Conservation (phyloP, 2,113 vertebrate species). For the Nycticebus coucang region DNA sequence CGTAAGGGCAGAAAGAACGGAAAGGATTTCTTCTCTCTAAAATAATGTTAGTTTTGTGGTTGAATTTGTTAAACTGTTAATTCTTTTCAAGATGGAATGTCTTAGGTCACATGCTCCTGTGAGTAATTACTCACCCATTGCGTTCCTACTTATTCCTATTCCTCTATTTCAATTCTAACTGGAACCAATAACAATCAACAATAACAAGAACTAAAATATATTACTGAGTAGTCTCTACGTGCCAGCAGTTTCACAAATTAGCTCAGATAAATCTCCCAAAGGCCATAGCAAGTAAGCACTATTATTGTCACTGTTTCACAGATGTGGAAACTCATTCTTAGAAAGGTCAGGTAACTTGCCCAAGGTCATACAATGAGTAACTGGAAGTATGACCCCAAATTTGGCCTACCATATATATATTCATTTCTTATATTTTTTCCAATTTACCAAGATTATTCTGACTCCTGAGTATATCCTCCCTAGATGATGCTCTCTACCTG, state of each 20-base stretch:
- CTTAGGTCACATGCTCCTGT: conserved; percentile 10
- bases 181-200: background rate
- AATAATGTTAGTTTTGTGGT: conserved; percentile 50
- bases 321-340: background rate
- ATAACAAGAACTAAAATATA: background rate
- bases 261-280: background rate
- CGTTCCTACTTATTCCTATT: background rate
- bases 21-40: conserved; percentile 58
- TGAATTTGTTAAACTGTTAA: conserved; percentile 60
- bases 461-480: background rate
- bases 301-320: background rate
- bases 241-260: background rate
- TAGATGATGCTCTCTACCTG: background rate
- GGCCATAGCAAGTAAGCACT: background rate
- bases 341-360: background rate
- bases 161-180: background rate
- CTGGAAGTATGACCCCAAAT: background rate
- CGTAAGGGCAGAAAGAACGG: conserved; percentile 37
- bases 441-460: background rate
- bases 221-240: background rate
- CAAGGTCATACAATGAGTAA: background rate
- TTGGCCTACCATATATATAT: background rate
- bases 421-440: background rate
- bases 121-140: background rate
- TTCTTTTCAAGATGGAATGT: conserved; percentile 14